Base-by-base conservation (phyloP, 2,113 vertebrate species). In the Paedocypris sp. region DNA sequence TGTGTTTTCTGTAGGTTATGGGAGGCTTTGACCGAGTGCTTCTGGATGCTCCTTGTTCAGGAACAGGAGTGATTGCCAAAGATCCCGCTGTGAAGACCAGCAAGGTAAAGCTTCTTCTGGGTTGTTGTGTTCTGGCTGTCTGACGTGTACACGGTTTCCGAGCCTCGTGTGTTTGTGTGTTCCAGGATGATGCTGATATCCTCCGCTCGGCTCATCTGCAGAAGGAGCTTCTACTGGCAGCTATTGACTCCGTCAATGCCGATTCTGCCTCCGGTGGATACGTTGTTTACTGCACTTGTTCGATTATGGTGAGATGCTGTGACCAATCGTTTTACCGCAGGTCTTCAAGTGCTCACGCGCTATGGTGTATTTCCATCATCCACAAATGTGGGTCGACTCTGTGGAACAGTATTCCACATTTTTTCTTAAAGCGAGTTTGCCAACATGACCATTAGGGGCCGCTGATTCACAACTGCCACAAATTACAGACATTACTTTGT, bases 1-100 rank as follows among this genome's bases (percentile, higher is more conserved):
- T n/a, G n/a, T n/a, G n/a, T n/a, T n/a, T n/a, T n/a, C n/a, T 20
- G 2, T 53, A 98, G 95, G 89, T 99, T 6, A 86, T 93, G 70
- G 90, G 92, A 33, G 94, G 95, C 12, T 99, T 99, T 4, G 94
- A 99, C 59, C 76, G 95, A 48, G 93, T 94, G 8, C 76, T 99
- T 70, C 81, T 99, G 15, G 95, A 99, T 6, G 95, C 95, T 23
- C 95, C 95, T 0, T 99, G 95, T 72, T 94, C 94, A 0, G 95
- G 95, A 56, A 99, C 95, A 1, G 95, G 95, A 0, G 77, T 99
- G 59, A 97, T 99, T 42, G 87, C 94, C 39, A 99, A 98, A 85
- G 95, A 99, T 75, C 94, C 93, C 12, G 84, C 88, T 12, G 90
- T 99, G 58, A 99, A 99, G 83, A 96, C 92, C 4, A 93, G 90